Percentiles rank a stretch among this genome's conserved stretches.
Conservation (phyloP, 1,140 invertebrate genomes). For the Solenopsis fugax region DNA sequence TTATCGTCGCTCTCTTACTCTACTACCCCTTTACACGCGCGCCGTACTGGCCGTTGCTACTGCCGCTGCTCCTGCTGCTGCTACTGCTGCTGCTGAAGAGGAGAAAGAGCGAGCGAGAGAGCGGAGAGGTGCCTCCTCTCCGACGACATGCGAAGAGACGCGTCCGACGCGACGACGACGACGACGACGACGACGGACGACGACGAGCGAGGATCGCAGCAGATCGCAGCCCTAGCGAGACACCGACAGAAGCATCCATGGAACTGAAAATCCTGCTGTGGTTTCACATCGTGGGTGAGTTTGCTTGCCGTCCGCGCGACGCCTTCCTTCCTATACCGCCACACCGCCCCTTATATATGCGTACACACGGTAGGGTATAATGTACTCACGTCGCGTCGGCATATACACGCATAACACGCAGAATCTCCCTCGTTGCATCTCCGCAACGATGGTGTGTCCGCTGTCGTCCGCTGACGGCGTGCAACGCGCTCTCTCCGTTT, state of each 20-base stretch:
- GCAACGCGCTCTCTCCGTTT: neutral
- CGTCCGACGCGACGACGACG: constrained; percentile 63
- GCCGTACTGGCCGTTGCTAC: neutral
- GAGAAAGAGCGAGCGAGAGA: neutral
- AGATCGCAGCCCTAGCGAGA: constrained; percentile 17
- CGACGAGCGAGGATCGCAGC: constrained; percentile 42
- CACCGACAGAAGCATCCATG: constrained; percentile 76
- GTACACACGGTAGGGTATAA: no score
- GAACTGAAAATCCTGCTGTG: constrained; percentile 82
- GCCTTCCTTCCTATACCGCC: constrained; percentile 33
- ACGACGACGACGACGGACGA: constrained; percentile 55
- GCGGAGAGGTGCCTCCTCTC: constrained; percentile 60
- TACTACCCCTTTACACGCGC: neutral
- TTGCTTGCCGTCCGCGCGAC: neutral
- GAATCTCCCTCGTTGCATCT: constrained; percentile 22
- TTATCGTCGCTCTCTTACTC: neutral
- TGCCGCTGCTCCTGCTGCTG: neutral
- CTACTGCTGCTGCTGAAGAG: constrained; percentile 30
- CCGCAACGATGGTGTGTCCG: neutral
- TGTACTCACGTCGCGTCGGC: no score
- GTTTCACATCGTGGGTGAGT: constrained; percentile 83
- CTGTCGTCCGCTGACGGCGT: neutral
- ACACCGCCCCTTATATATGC: neutral
- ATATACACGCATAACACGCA: constrained; percentile 15
- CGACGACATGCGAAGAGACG: constrained; percentile 70